These are phyloP conservation scores for Labrus mixtus DNA, from an alignment of 2,113 vertebrate species.

Conservation along the genomic window DNA sequence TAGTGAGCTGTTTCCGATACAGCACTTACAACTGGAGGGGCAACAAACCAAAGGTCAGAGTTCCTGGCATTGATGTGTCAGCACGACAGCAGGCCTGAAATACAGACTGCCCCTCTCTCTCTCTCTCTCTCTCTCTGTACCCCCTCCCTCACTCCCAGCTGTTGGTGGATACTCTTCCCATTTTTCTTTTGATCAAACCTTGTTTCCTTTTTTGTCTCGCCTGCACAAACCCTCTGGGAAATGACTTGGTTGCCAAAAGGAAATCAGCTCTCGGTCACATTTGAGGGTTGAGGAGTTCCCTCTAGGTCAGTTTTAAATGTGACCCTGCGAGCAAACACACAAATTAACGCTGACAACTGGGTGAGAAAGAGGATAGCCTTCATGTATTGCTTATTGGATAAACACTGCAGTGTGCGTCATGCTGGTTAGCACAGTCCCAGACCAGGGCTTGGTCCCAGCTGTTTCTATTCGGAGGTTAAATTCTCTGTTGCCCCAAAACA, in stretches of 20 bases:
- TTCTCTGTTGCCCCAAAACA: constrained; percentile 6
- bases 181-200: constrained; percentile 70
- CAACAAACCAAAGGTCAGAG: constrained; percentile 77
- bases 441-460: not conserved
- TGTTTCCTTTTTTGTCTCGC: constrained; percentile 58
- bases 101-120: constrained; percentile 60
- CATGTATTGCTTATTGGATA: constrained; percentile 22
- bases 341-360: constrained; percentile 45
- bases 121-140: constrained; percentile 23
- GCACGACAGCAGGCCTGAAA: constrained; percentile 74
- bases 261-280: constrained; percentile 27
- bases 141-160: constrained; percentile 66
- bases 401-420: constrained; percentile 21
- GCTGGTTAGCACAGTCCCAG: not conserved
- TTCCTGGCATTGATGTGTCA: constrained; percentile 76
- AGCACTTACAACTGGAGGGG: constrained; percentile 44
- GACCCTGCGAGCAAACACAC: constrained; percentile 31
- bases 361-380: constrained; percentile 23
- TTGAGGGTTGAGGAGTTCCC: constrained; percentile 36
- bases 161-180: constrained; percentile 64
- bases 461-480: not conserved
- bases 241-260: constrained; percentile 19
- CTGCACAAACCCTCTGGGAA: constrained; percentile 38
- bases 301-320: constrained; percentile 30
- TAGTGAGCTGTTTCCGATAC: constrained; percentile 23